Conservation (phyloP, 2,113 vertebrate species). For the Microcebus lehilahytsara region DNA sequence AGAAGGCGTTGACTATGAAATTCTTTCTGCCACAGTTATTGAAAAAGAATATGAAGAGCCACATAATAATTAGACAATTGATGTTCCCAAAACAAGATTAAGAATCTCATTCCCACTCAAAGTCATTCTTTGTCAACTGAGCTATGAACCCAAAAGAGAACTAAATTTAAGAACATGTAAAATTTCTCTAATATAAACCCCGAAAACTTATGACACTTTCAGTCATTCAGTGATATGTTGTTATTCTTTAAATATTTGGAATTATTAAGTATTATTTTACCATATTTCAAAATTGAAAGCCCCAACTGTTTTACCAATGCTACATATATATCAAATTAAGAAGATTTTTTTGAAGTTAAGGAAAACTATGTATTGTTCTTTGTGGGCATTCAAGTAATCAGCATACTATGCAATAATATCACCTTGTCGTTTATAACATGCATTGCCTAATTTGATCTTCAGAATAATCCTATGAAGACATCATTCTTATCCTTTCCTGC, state of each 20-base stretch:
- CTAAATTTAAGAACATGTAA: conserved; percentile 29
- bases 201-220: conserved; percentile 1
- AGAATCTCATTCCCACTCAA: conserved; percentile 35
- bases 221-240: not conserved
- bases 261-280: conserved; percentile 22
- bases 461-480: conserved; percentile 8
- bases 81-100: conserved; percentile 60
- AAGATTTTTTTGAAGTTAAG: not conserved
- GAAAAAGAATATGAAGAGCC: conserved; percentile 49
- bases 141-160: conserved; percentile 41
- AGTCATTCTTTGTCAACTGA: conserved; percentile 57
- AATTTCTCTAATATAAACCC: conserved; percentile 6
- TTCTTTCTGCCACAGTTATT: conserved; percentile 62
- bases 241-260: conserved; percentile 38
- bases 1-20: conserved; percentile 57
- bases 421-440: not conserved
- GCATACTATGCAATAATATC: not conserved
- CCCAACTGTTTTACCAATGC: not conserved
- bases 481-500: not conserved
- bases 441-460: not conserved
- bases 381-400: not conserved
- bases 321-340: not conserved
- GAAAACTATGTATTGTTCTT: conserved; percentile 30
- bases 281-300: conserved; percentile 42
- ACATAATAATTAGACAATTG: conserved; percentile 58